phyloP scores from a whole-genome alignment of 2,113 vertebrate genomes.

The Gallinago media region DNA sequence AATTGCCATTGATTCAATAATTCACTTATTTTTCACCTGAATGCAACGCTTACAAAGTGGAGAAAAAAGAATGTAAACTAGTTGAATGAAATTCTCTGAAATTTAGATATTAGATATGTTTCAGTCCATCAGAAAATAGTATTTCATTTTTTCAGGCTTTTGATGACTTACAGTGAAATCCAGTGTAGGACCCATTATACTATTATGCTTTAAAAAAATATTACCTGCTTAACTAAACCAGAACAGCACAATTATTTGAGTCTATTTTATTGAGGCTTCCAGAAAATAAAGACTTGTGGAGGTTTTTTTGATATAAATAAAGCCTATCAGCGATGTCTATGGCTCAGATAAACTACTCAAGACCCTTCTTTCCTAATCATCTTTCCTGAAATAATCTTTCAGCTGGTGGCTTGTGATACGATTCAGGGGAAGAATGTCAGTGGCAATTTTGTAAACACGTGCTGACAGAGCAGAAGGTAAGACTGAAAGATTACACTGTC shows the following conservation, averaged over 20 bases:
- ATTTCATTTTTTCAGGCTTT: background rate
- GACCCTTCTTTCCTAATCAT: slow-evolving; percentile 58
- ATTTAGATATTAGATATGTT: background rate
- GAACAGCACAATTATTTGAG: background rate
- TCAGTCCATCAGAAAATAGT: background rate
- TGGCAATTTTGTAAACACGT: background rate
- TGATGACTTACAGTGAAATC: background rate
- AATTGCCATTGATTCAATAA: accelerated
- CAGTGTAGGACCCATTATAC: background rate
- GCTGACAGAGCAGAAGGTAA: slow-evolving; percentile 44
- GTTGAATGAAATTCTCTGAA: background rate
- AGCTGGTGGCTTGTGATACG: slow-evolving; percentile 52
- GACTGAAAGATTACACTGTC: background rate
- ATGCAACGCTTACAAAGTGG: background rate
- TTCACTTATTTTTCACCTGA: background rate
- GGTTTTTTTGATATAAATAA: slow-evolving; percentile 37
- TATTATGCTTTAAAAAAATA: background rate
- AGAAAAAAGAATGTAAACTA: background rate
- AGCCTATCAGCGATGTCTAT: slow-evolving; percentile 5
- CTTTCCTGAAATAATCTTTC: slow-evolving; percentile 72
- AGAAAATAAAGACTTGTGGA: slow-evolving; percentile 19
- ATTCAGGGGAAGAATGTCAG: slow-evolving; percentile 50
- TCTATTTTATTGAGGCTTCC: slow-evolving; percentile 12
- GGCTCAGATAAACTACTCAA: slow-evolving; percentile 56
- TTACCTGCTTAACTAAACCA: background rate